phyloP scores from a whole-genome alignment of 2,888 invertebrate genomes.

The Nomada hirtipes region DNA sequence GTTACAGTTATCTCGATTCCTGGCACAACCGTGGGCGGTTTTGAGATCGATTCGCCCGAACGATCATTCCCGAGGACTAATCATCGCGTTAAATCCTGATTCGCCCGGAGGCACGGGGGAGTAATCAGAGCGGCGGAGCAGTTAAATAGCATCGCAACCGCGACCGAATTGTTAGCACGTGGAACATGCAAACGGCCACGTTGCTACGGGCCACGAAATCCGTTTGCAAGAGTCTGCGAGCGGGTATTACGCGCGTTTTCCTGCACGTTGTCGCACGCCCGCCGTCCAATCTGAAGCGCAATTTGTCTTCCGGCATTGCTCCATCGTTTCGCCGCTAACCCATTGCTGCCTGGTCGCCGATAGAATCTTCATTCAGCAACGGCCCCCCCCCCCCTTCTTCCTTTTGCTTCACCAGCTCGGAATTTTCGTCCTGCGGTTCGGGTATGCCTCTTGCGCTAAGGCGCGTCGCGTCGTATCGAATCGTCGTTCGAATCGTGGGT shows the following conservation, averaged over 20 bases:
- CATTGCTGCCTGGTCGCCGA: constrained; percentile 13
- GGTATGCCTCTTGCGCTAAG: no score
- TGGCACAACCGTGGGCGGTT: constrained; percentile 66
- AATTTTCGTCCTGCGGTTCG: background rate
- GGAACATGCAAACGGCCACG: constrained; percentile 75
- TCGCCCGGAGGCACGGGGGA: constrained; percentile 74
- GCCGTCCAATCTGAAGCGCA: constrained; percentile 49
- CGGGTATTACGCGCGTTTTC: constrained; percentile 69
- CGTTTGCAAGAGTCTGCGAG: constrained; percentile 72
- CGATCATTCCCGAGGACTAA: constrained; percentile 73
- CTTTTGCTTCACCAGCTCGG: background rate
- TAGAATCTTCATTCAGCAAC: constrained; percentile 20
- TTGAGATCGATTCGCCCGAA: constrained; percentile 70
- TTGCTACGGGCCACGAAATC: constrained; percentile 73
- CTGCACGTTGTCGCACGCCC: constrained; percentile 58
- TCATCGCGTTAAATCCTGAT: constrained; percentile 75
- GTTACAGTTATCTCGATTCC: constrained; percentile 57
- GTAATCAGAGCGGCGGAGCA: constrained; percentile 81
- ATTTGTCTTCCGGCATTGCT: constrained; percentile 49
- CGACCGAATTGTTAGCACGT: constrained; percentile 82
- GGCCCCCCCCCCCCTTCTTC: no score
- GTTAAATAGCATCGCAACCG: constrained; percentile 82
- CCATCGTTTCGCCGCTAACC: constrained; percentile 30
- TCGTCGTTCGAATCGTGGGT: no score
- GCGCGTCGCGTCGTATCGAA: no score